Conservation (phyloP, 2,888 invertebrate genomes). For the Tanytarsus gracilentus region DNA sequence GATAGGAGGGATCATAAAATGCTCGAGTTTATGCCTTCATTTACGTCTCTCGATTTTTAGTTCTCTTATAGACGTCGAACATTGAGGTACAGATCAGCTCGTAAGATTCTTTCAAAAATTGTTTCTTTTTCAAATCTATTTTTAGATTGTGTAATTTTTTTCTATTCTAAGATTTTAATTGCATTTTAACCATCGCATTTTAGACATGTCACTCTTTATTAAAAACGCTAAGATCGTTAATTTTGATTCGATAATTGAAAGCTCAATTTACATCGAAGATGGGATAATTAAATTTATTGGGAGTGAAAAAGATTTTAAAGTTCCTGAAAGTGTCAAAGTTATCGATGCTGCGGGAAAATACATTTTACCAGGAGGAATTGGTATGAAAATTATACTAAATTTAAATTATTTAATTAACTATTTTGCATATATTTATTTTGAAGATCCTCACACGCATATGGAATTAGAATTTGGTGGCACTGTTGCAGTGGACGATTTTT, state of each 20-base stretch:
- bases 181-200: too few species aligned
- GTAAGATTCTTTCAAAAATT: too few species aligned
- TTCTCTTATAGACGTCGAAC: too few species aligned
- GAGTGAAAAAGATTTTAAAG: conserved; percentile 38
- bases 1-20: too few species aligned
- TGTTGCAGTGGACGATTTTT: conserved; percentile 87
- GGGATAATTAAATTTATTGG: conserved; percentile 76
- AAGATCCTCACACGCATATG: conserved; percentile 93
- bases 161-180: too few species aligned
- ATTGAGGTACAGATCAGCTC: too few species aligned
- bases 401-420: background rate
- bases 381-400: conserved; percentile 39
- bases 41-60: too few species aligned
- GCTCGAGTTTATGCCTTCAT: too few species aligned
- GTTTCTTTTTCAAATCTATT: too few species aligned
- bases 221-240: conserved; percentile 95
- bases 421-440: background rate
- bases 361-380: conserved; percentile 89
- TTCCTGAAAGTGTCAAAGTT: conserved; percentile 80
- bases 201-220: conserved; percentile 58
- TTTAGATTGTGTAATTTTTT: too few species aligned
- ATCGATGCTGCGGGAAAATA: conserved; percentile 90
- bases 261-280: conserved; percentile 95
- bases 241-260: conserved; percentile 68
- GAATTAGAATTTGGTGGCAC: conserved; percentile 92